phyloP scores from a whole-genome alignment of 2,113 vertebrate genomes.

The Erythrolamprus reginae region DNA sequence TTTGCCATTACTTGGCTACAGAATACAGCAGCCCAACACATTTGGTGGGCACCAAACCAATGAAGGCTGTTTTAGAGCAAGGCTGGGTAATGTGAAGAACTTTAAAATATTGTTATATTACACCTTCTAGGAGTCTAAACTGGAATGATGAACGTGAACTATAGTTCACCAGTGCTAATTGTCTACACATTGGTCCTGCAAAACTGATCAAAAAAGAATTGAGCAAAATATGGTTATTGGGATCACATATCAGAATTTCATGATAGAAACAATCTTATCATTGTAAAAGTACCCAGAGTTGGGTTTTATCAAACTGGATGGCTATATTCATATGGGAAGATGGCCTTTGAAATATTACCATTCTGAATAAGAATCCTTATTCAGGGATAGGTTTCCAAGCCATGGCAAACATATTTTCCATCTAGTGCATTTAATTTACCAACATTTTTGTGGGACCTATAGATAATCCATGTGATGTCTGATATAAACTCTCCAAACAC shows the following conservation, averaged over 20 bases:
- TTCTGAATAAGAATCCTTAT: not conserved
- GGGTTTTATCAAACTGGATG: not conserved
- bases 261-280: not conserved
- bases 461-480: not conserved
- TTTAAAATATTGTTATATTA: not conserved
- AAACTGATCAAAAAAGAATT: not conserved
- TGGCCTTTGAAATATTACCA: not conserved
- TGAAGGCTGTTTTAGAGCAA: not conserved
- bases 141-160: not conserved
- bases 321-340: not conserved
- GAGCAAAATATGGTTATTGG: not conserved
- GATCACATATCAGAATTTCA: not conserved
- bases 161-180: not conserved
- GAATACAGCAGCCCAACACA: not conserved
- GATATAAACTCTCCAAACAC: constrained; percentile 19
- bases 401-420: not conserved
- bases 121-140: not conserved
- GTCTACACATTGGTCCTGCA: not conserved
- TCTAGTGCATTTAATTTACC: not conserved
- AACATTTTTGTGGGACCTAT: not conserved
- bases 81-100: not conserved
- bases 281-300: not conserved
- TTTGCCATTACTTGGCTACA: not conserved
- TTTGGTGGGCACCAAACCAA: not conserved
- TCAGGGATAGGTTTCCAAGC: not conserved